A percentile compares a stretch with the other conserved stretches of the same genome.
Evolutionary conservation across 1,140 invertebrate genomes (phyloP).

Genomic region (Drosophila trapezifrons): DNA sequence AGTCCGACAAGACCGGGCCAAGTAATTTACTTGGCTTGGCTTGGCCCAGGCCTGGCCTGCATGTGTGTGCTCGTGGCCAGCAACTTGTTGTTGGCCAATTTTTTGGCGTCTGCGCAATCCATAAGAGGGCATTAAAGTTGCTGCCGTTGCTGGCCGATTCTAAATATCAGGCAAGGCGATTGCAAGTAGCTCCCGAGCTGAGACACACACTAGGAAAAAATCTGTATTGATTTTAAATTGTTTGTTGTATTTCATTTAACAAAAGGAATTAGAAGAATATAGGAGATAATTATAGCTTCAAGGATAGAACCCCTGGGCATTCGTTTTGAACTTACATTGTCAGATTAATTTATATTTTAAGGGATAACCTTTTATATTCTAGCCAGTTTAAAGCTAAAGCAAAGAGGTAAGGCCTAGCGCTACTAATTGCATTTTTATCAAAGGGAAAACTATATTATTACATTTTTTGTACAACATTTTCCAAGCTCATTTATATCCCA

Average conservation of each 20-base stretch:
- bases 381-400: neutral
- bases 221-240: neutral
- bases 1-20: constrained; percentile 43
- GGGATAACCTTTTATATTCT: neutral
- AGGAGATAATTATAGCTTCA: neutral
- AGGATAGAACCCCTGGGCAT: neutral
- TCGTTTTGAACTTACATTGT: neutral
- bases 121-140: constrained; percentile 74
- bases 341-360: neutral
- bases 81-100: constrained; percentile 75
- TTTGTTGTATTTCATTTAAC: neutral
- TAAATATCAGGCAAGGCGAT: constrained; percentile 60
- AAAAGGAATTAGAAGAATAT: neutral
- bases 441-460: neutral
- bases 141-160: constrained; percentile 44
- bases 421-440: too few species aligned
- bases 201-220: neutral
- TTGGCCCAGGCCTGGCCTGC: constrained; percentile 8
- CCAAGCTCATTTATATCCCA: neutral
- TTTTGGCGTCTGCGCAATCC: constrained; percentile 75
- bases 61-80: constrained; percentile 44
- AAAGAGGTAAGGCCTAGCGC: too few species aligned
- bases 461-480: neutral
- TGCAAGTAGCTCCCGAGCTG: constrained; percentile 60
- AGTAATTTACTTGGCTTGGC: constrained; percentile 52